Percentiles rank a stretch among this genome's conserved stretches.
Evolutionary conservation across 2,113 vertebrate genomes (phyloP).

Genomic region (Psilopsiagon aymara): DNA sequence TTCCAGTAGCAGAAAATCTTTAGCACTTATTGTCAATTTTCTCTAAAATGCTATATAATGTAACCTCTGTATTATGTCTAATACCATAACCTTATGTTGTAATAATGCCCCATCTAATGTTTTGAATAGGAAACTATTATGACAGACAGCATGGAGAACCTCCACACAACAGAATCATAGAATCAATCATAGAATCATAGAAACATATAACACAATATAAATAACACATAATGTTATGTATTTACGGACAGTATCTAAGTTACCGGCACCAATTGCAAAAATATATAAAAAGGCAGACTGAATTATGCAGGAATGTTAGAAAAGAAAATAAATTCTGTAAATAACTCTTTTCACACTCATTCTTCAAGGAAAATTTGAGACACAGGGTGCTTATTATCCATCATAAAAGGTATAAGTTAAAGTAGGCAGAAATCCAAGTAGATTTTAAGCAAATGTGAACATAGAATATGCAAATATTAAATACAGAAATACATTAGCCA

Average conservation of each 20-base stretch:
- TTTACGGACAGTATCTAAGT: background rate
- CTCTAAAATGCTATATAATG: background rate
- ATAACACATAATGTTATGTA: background rate
- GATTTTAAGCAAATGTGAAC: background rate
- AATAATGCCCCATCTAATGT: background rate
- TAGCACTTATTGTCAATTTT: background rate
- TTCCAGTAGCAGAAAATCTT: background rate
- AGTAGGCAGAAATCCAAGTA: background rate
- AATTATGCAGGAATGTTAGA: background rate
- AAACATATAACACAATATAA: background rate
- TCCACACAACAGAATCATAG: background rate
- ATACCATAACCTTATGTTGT: background rate
- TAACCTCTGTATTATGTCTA: background rate
- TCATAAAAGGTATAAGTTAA: background rate
- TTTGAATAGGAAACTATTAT: background rate
- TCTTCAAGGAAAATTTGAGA: background rate
- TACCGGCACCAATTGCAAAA: background rate
- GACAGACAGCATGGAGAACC: background rate
- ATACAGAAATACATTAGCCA: background rate
- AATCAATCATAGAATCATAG: too few relatives aligned
- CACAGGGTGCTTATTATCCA: accelerated
- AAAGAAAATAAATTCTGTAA: background rate
- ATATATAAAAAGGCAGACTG: background rate
- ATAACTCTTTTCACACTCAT: background rate
- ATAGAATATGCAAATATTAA: background rate